Conservation (phyloP, 2,888 invertebrate genomes). For the Drosophila prolongata region DNA sequence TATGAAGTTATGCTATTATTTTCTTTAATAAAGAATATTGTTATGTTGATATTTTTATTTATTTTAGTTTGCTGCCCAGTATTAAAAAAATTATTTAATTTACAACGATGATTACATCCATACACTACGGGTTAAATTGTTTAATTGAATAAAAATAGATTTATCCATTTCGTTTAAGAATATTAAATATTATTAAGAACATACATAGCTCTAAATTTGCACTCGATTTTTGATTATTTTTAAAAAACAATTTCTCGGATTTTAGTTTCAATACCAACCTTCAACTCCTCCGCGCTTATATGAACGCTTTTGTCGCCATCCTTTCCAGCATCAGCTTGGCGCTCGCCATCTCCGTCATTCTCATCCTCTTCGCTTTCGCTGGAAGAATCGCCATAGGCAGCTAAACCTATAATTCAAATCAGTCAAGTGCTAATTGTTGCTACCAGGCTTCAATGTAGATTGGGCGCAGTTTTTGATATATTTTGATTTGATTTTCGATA, state of each 20-base stretch:
- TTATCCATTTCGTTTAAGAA: too few species aligned
- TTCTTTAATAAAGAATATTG: too few species aligned
- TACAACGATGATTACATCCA: too few species aligned
- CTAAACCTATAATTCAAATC: conserved; percentile 89
- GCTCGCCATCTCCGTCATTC: conserved; percentile 74
- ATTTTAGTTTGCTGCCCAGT: too few species aligned
- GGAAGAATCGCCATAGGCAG: conserved; percentile 90
- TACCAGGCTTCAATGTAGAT: conserved; percentile 46
- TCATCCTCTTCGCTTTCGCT: conserved; percentile 88
- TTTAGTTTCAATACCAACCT: conserved; percentile 83
- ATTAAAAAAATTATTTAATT: too few species aligned
- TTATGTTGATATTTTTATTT: too few species aligned
- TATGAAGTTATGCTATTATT: too few species aligned
- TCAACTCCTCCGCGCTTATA: conserved; percentile 88
- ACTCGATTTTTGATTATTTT: too few species aligned
- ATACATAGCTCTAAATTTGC: too few species aligned
- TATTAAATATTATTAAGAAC: too few species aligned
- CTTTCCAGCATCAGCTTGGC: conserved; percentile 84
- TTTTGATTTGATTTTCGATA: conserved; percentile 7
- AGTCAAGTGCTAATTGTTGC: conserved; percentile 81
- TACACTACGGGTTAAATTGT: too few species aligned
- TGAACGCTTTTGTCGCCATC: conserved; percentile 48
- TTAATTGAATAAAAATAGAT: too few species aligned
- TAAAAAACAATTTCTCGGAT: not conserved
- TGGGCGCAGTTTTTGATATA: conserved; percentile 40